Evolutionary conservation across 92 coral and sea anemone genomes (phyloP).

Genomic region (Umimayanthus kanabou): DNA sequence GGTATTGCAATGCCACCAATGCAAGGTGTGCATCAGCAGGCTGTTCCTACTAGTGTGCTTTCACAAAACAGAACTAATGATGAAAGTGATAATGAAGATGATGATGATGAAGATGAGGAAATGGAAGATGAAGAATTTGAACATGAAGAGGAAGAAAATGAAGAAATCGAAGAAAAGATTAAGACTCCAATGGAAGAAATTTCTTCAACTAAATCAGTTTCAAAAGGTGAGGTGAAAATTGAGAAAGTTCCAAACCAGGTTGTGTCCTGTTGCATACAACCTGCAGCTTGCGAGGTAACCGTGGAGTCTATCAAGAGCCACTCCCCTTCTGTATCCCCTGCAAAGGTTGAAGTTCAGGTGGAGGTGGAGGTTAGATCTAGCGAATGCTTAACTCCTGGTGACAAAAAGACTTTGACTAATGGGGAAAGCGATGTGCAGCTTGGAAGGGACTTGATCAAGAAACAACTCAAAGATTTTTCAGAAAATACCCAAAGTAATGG

Average conservation of each 20-base stretch:
- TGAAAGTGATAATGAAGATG: slow-evolving; percentile 13
- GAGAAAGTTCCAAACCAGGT: slow-evolving; percentile 35
- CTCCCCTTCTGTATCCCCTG: slow-evolving; percentile 36
- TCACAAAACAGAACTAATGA: slow-evolving; percentile 32
- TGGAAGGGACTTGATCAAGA: slow-evolving; percentile 14
- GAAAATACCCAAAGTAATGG: slow-evolving; percentile 6
- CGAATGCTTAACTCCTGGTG: not conserved
- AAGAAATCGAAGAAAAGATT: not conserved
- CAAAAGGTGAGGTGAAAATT: slow-evolving; percentile 40
- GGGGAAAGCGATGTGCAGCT: slow-evolving; percentile 2
- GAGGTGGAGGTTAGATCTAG: slow-evolving; percentile 31
- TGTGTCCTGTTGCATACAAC: slow-evolving; percentile 26
- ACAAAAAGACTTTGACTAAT: slow-evolving; percentile 20
- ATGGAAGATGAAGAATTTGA: slow-evolving; percentile 36
- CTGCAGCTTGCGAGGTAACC: slow-evolving; percentile 29
- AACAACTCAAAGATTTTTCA: slow-evolving; percentile 8
- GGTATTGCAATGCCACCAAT: slow-evolving; percentile 24
- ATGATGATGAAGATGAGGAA: slow-evolving; percentile 22
- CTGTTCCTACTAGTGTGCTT: slow-evolving; percentile 21
- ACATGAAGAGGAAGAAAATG: slow-evolving; percentile 14
- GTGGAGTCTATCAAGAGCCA: slow-evolving; percentile 20
- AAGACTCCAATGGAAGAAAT: not conserved
- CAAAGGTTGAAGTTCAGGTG: slow-evolving; percentile 34
- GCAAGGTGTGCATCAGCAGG: slow-evolving; percentile 25
- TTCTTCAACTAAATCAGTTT: not conserved